Evolutionary conservation across 2,797 vertebrate genomes (phyloP).

Genomic region (Gouania willdenowi): DNA sequence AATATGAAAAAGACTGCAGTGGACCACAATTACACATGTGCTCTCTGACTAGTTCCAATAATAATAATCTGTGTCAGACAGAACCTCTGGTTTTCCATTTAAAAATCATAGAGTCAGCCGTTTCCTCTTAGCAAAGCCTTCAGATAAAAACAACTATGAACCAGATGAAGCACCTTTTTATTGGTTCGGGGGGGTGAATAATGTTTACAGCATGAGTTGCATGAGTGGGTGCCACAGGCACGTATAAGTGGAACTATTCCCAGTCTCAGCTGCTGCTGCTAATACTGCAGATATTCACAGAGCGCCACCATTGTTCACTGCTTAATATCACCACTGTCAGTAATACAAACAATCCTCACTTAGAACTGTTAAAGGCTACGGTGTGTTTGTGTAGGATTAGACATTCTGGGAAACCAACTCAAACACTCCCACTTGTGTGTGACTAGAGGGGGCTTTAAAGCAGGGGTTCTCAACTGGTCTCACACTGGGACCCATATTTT

Average conservation of each 20-base stretch:
- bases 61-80: too few species aligned
- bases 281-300: constrained; percentile 69
- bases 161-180: constrained; percentile 55
- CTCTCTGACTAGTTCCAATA: too few species aligned
- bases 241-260: constrained; percentile 58
- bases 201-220: constrained; percentile 24
- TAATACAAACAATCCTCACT: constrained; percentile 21
- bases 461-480: too few species aligned
- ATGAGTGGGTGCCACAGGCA: constrained; percentile 52
- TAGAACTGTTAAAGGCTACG: constrained; percentile 38
- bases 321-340: constrained; percentile 59
- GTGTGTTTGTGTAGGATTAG: constrained; percentile 14
- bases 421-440: too few species aligned
- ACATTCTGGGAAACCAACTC: neutral
- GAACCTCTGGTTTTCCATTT: too few species aligned
- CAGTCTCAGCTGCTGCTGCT: constrained; percentile 73
- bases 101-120: too few species aligned
- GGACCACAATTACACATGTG: neutral
- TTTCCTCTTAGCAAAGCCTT: too few species aligned
- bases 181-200: too few species aligned
- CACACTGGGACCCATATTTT: too few species aligned
- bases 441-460: too few species aligned
- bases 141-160: constrained; percentile 19
- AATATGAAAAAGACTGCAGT: constrained; percentile 2
- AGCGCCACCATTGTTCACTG: constrained; percentile 60